Evolutionary conservation across 2,113 vertebrate genomes (phyloP), one percentile per base, ranked within the genome.

Genomic region (Electrona antarctica): DNA sequence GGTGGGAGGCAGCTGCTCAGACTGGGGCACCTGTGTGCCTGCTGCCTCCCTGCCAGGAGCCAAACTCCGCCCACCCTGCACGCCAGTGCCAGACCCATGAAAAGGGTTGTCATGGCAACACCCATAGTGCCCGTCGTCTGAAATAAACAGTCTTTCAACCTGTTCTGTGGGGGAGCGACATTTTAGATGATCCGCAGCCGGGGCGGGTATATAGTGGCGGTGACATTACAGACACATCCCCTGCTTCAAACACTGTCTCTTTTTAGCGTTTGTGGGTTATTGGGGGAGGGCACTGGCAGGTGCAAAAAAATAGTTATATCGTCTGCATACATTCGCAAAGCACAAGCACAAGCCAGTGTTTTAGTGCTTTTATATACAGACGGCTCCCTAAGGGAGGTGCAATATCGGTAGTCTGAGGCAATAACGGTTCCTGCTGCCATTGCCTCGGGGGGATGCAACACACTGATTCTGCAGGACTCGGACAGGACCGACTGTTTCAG

Each of bases 21-120:
- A 73, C 84, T 56, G 72, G 85, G 81, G 90, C 90, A 91, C 90
- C 90, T 91, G 89, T 90, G 89, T 80, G 87, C 90, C 86, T 81
- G 85, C 87, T 77, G 87, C 86, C 84, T 89, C 79, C 61, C 76
- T 49, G 73, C 76, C 73, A 9, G 55, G 66, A 67, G 89, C 87
- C 89, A 89, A 90, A 77, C 90, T 82, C 90, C 89, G 48, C 90
- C 90, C 78, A 28, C 33, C 58, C 62, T 67, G n/a, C 15, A n/a
- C 60, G 48, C 58, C 14, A 8, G 68, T 84, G 88, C 87, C 90
- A 91, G 83, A 84, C 15, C 78, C 73, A 79, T 88, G 85, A 89
- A 90, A 87, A 67, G 29, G 67, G 89, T 89, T 90, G 57, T 83
- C 77, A 81, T 67, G 83, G 87, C 77, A 85, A 91, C 88, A 77